Base-by-base conservation (phyloP, 2,113 vertebrate genomes). In the Ciconia stormi region DNA sequence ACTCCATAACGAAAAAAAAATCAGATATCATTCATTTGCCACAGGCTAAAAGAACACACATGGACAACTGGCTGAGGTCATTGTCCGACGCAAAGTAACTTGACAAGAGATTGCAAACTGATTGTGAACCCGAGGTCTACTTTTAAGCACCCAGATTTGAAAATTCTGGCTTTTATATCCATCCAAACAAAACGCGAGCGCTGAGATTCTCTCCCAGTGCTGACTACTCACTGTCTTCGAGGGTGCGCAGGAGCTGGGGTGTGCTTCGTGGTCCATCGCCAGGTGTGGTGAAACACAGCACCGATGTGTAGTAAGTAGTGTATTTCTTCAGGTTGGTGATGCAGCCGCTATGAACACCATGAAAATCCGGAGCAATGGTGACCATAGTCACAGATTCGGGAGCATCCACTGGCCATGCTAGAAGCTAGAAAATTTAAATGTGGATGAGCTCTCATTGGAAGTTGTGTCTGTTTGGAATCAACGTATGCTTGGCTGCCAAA, bases 241-340 rank as follows among this genome's bases (percentile, higher is more conserved):
- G 99, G 3, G 99, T 99, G 97, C 98, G 93, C 78, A 99, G 59
- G 23, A 99, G 98, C 91, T 98, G 98, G 4, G 99, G 98, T 0
- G 95, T 10, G 91, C 99, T 99, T 1, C 97, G 98, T 4, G 99
- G 99, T 16, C 99, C 99, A 0, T 99, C 99, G 7, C 99, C 99
- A 0, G 99, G 99, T 0, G 99, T 99, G 50, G 99, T 99, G 96
- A 99, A 99, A 73, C 99, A 99, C 71, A 99, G 98, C 30, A 98
- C 98, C 0, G 99, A 98, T 0, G 99, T 98, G 21, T 98, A 98
- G 96, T 99, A 99, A 52, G 98, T 90, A 9, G 99, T 99, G 94
- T 99, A 99, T 85, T 99, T 99, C 97, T 90, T 98, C 93, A 99
- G 97, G 83, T 98, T 98, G 6, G 96, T 98, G 93, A 99, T 98